Evolutionary conservation across 2,888 invertebrate species (phyloP).

Genomic region (Ophion ventricosus): DNA sequence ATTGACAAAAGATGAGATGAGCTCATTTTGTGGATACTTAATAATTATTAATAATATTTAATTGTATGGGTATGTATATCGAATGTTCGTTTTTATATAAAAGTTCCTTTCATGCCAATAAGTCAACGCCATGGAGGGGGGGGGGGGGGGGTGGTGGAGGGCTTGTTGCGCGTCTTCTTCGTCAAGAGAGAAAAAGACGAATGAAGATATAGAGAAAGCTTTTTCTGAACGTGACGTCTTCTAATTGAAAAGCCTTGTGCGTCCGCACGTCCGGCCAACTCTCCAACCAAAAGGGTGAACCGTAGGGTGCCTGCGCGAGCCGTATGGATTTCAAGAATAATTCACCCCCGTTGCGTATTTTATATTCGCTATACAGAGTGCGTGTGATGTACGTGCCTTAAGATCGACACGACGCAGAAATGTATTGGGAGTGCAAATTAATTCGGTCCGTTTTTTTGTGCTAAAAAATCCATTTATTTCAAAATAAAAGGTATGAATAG

Average conservation of each 20-base stretch:
- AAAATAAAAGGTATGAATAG: too few species aligned
- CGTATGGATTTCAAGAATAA: constrained; percentile 49
- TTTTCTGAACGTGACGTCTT: constrained; percentile 65
- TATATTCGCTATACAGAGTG: background rate
- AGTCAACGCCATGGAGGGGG: constrained; percentile 55
- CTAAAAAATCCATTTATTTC: too few species aligned
- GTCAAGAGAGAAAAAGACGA: constrained; percentile 27
- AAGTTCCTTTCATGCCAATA: constrained; percentile 64
- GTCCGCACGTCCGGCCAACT: constrained; percentile 56
- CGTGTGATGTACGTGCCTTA: background rate
- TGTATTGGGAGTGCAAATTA: too few species aligned
- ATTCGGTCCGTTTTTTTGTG: too few species aligned
- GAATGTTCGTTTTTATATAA: constrained; percentile 50
- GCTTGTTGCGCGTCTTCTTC: constrained; percentile 42
- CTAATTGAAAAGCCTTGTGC: constrained; percentile 61
- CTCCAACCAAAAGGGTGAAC: constrained; percentile 48
- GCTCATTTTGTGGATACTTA: too few species aligned
- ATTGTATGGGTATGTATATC: too few species aligned
- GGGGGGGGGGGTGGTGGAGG: too few species aligned
- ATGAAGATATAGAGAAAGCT: constrained; percentile 37
- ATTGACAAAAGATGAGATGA: too few species aligned
- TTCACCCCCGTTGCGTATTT: constrained; percentile 4
- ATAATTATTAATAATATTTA: too few species aligned
- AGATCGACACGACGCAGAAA: background rate
- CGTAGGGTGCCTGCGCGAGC: background rate